A percentile compares a stretch with the other conserved stretches of the same genome.
phyloP scores from a whole-genome alignment of 2,113 vertebrate species.

The Scomber scombrus region DNA sequence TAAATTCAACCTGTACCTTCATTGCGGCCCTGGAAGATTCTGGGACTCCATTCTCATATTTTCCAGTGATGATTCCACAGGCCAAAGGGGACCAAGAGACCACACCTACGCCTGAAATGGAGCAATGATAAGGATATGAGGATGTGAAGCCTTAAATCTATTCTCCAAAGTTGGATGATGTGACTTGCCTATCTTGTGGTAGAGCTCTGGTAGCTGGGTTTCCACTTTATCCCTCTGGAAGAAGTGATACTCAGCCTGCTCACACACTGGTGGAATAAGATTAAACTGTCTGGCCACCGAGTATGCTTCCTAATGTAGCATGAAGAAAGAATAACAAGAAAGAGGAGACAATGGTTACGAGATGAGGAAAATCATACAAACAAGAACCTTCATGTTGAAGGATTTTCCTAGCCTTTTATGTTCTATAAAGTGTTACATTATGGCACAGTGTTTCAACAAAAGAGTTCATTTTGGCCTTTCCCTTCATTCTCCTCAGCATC shows the following conservation, averaged over 20 bases:
- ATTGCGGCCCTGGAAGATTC: slow-evolving; percentile 94
- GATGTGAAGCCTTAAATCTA: neutral
- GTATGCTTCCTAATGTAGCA: slow-evolving; percentile 92
- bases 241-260: slow-evolving; percentile 97
- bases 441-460: neutral
- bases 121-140: neutral
- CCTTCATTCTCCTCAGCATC: neutral
- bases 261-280: slow-evolving; percentile 96
- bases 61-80: slow-evolving; percentile 98
- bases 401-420: neutral
- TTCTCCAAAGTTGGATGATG: neutral
- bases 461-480: neutral
- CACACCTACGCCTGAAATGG: slow-evolving; percentile 91
- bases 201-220: slow-evolving; percentile 95
- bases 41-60: slow-evolving; percentile 95
- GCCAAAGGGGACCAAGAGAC: slow-evolving; percentile 98
- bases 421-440: too few species aligned
- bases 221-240: slow-evolving; percentile 99
- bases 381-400: slow-evolving; percentile 18
- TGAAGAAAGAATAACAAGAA: slow-evolving; percentile 17
- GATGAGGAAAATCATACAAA: slow-evolving; percentile 5
- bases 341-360: neutral
- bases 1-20: slow-evolving; percentile 86
- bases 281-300: slow-evolving; percentile 98
- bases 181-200: slow-evolving; percentile 95